phyloP scores from a whole-genome alignment of 2,797 vertebrate genomes.

The Sebastes nivosus region DNA sequence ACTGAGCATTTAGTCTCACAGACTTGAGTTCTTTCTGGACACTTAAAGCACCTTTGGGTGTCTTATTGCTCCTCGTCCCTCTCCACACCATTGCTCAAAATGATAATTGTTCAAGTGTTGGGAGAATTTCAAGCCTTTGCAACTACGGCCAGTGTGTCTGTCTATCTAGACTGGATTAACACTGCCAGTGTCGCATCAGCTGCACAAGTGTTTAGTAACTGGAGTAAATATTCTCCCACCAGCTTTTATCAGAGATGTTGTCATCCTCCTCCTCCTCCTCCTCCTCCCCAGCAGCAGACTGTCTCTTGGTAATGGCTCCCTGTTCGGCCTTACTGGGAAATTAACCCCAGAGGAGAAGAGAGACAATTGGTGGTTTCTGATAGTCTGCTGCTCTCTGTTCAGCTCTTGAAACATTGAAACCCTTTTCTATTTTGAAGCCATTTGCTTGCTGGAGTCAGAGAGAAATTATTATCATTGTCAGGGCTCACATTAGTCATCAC shows the following conservation, averaged over 20 bases:
- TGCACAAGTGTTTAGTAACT: neutral
- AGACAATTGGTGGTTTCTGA: neutral
- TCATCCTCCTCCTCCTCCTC: neutral
- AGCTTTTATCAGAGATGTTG: neutral
- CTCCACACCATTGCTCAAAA: neutral
- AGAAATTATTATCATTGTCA: neutral
- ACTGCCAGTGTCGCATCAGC: neutral
- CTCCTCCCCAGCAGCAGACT: slow-evolving; percentile 7
- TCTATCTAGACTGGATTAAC: neutral
- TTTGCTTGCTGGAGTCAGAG: neutral
- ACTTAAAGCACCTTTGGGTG: neutral
- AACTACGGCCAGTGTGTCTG: neutral
- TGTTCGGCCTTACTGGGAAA: slow-evolving; percentile 10
- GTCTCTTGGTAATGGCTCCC: slow-evolving; percentile 35
- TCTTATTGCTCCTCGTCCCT: neutral
- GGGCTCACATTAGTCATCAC: neutral
- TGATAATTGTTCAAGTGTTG: neutral
- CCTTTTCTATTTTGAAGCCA: neutral
- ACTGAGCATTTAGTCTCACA: neutral
- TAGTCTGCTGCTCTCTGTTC: neutral
- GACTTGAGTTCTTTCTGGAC: neutral
- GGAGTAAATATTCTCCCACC: neutral
- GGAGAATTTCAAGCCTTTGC: neutral
- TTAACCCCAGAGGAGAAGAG: slow-evolving; percentile 9
- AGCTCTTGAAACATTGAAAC: neutral